phyloP scores from a whole-genome alignment of 2,888 invertebrate genomes.

The Tiphia femorata region DNA sequence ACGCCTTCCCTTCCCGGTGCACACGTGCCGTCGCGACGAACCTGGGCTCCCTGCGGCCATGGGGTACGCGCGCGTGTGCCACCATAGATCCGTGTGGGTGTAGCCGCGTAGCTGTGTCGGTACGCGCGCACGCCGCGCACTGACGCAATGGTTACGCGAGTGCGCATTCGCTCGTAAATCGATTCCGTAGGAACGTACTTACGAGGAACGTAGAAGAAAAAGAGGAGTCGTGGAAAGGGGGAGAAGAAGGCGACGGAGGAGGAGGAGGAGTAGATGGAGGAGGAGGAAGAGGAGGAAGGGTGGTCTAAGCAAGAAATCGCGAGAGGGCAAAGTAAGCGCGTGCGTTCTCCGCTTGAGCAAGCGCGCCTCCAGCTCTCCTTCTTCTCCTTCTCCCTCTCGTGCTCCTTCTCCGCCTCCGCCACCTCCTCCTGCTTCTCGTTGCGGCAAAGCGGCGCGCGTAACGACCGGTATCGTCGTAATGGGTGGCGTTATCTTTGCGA shows the following conservation, averaged over 20 bases:
- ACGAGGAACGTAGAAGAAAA: slow-evolving; percentile 1
- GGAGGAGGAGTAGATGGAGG: neutral
- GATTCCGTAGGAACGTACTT: slow-evolving; percentile 44
- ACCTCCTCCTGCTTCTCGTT: too few species aligned
- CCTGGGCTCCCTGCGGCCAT: neutral
- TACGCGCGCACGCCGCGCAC: slow-evolving; percentile 17
- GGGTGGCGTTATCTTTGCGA: slow-evolving; percentile 40
- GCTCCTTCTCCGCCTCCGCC: slow-evolving; percentile 18
- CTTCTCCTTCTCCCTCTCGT: too few species aligned
- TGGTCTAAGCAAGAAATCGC: slow-evolving; percentile 36
- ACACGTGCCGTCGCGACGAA: slow-evolving; percentile 24
- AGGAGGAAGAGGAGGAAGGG: neutral
- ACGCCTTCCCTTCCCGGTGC: neutral
- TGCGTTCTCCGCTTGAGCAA: slow-evolving; percentile 37
- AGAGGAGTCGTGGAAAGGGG: too few species aligned
- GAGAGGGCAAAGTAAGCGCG: too few species aligned
- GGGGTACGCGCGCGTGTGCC: neutral
- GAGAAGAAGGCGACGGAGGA: neutral
- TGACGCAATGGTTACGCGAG: slow-evolving; percentile 43
- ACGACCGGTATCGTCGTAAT: slow-evolving; percentile 48
- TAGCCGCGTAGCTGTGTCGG: slow-evolving; percentile 1
- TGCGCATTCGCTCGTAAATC: slow-evolving; percentile 53
- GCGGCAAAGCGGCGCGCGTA: too few species aligned
- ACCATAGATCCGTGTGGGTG: slow-evolving; percentile 6
- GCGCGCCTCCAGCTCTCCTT: too few species aligned